phyloP scores from a whole-genome alignment of 2,113 vertebrate genomes.

The Aphelocoma coerulescens region DNA sequence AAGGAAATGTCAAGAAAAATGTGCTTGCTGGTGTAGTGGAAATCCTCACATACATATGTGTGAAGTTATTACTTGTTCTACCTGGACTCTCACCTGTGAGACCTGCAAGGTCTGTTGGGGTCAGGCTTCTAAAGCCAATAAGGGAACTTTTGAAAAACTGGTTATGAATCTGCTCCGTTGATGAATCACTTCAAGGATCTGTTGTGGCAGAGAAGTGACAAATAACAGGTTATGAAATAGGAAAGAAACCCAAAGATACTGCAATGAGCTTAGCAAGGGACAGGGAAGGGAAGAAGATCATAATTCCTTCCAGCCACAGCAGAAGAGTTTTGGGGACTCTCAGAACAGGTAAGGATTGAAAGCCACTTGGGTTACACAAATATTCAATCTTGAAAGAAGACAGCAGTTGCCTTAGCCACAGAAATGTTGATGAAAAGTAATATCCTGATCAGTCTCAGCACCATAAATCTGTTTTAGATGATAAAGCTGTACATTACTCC shows the following conservation, averaged over 20 bases:
- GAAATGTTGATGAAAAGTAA: conserved; percentile 8
- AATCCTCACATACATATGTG: neutral
- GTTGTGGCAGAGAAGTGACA: neutral
- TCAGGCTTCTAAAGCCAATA: neutral
- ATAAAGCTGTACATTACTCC: neutral
- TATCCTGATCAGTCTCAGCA: neutral
- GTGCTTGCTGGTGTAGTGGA: neutral
- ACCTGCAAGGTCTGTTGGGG: neutral
- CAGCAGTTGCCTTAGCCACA: neutral
- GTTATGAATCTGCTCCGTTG: neutral
- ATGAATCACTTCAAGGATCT: neutral
- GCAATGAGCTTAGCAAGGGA: neutral
- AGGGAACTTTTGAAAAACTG: neutral
- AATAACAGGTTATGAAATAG: neutral
- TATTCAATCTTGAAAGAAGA: neutral
- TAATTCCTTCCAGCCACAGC: neutral
- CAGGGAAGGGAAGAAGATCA: neutral
- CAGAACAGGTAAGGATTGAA: neutral
- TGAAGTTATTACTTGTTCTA: neutral
- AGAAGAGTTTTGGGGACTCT: neutral
- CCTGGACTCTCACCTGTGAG: neutral
- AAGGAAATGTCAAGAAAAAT: conserved; percentile 5
- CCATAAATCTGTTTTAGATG: neutral
- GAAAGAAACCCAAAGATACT: neutral
- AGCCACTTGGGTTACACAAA: neutral